Evolutionary conservation across 1,140 invertebrate genomes (phyloP).

Genomic region (Aricia agestis): DNA sequence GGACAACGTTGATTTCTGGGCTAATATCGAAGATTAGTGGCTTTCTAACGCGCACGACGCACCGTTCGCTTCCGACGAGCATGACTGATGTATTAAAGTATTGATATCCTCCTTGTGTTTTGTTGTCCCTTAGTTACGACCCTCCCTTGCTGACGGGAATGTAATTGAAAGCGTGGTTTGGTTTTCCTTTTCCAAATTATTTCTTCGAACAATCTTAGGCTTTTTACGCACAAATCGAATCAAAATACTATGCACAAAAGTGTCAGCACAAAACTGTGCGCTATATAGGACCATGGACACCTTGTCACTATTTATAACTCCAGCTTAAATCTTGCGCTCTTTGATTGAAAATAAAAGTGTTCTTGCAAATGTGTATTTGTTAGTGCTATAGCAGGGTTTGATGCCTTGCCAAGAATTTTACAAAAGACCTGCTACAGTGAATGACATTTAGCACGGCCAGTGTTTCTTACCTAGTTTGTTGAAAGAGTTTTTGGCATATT

Average conservation of each 20-base stretch:
- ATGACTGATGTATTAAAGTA: slow-evolving; percentile 70
- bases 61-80: slow-evolving; percentile 49
- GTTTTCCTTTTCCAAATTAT: slow-evolving; percentile 39
- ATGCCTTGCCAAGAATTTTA: slow-evolving; percentile 7
- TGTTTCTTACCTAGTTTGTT: not conserved
- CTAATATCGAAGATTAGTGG: slow-evolving; percentile 63
- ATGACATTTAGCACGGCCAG: slow-evolving; percentile 4
- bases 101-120: slow-evolving; percentile 53
- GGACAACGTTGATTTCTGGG: slow-evolving; percentile 67
- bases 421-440: slow-evolving; percentile 7
- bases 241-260: not conserved
- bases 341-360: not conserved
- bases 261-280: not conserved
- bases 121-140: slow-evolving; percentile 46
- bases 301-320: no score
- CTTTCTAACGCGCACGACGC: slow-evolving; percentile 55
- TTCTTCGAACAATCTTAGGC: not conserved
- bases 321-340: no score
- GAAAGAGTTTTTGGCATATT: slow-evolving; percentile 1
- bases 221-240: not conserved
- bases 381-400: slow-evolving; percentile 9
- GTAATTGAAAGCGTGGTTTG: slow-evolving; percentile 49
- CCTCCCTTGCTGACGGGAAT: slow-evolving; percentile 52
- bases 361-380: not conserved
- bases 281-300: not conserved